Percentiles rank a stretch among this genome's conserved stretches.
phyloP scores from a whole-genome alignment of 2,888 invertebrate genomes.

The Horisme vitalbata region DNA sequence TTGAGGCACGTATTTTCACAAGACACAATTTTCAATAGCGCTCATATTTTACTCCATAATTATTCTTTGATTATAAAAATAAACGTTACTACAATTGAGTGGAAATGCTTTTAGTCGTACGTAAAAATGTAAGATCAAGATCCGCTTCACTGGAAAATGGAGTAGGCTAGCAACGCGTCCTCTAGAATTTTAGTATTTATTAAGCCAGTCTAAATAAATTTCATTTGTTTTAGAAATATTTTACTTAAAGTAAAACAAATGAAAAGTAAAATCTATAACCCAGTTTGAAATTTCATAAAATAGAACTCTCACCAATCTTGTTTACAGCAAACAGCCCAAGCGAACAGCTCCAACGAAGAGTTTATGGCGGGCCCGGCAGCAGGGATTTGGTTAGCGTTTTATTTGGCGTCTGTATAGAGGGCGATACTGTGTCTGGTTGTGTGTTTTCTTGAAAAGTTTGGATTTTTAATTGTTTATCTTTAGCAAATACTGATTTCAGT shows the following conservation, averaged over 20 bases:
- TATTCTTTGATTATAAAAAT: not conserved
- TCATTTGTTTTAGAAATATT: not conserved
- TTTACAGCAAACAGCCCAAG: constrained; percentile 70
- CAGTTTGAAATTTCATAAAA: constrained; percentile 27
- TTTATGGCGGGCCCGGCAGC: constrained; percentile 71
- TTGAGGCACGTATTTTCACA: too few relatives aligned
- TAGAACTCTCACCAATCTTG: constrained; percentile 66
- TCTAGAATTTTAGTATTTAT: not conserved
- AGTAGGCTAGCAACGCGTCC: constrained; percentile 8
- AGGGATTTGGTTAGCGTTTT: constrained; percentile 52
- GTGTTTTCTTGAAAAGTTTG: too few relatives aligned
- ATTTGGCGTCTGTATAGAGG: constrained; percentile 77
- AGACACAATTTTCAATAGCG: too few relatives aligned
- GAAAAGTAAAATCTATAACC: constrained; percentile 15
- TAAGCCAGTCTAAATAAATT: not conserved
- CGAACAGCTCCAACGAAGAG: constrained; percentile 49
- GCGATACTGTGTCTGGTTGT: constrained; percentile 60
- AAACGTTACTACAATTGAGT: not conserved
- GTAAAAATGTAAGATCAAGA: constrained; percentile 1
- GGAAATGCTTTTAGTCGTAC: not conserved
- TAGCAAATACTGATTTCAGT: too few relatives aligned
- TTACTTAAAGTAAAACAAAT: constrained; percentile 3
- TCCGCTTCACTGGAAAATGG: constrained; percentile 21
- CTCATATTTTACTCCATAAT: too few relatives aligned
- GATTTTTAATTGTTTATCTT: too few relatives aligned